A percentile compares a stretch with the other conserved stretches of the same genome.
Conservation (phyloP, 2,113 vertebrate genomes). For the Vidua chalybeata region DNA sequence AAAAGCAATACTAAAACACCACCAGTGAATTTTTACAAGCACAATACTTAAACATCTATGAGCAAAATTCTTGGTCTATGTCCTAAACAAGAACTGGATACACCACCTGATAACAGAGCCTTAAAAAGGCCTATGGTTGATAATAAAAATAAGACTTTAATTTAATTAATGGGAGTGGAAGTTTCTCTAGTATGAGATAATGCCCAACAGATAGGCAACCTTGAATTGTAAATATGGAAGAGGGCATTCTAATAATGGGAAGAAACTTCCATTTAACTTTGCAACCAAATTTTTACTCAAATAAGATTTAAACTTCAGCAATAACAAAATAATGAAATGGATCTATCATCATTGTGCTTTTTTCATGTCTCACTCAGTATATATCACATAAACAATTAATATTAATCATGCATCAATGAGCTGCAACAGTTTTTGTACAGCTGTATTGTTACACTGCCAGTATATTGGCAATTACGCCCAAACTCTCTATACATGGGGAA, state of each 20-base stretch:
- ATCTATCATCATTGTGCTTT: background rate
- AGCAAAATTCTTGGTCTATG: background rate
- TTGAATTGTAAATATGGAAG: background rate
- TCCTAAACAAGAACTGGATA: background rate
- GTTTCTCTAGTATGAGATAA: background rate
- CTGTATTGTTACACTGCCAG: slow-evolving; percentile 18
- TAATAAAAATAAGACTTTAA: background rate
- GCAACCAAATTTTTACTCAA: background rate
- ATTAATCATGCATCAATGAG: slow-evolving; percentile 18
- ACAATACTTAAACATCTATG: background rate
- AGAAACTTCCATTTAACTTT: slow-evolving; percentile 54
- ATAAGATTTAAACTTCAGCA: background rate
- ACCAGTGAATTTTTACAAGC: background rate
- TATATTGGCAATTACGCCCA: background rate
- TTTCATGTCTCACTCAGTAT: slow-evolving; percentile 24
- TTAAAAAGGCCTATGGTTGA: background rate
- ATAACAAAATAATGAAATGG: background rate
- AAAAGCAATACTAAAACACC: background rate
- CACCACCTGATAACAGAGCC: background rate
- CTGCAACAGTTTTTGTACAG: slow-evolving; percentile 25
- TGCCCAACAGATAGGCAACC: background rate
- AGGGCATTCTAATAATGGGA: background rate
- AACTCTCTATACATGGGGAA: slow-evolving; percentile 8
- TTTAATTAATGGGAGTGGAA: background rate
- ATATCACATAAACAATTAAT: slow-evolving; percentile 6